Conservation (phyloP, 2,113 vertebrate genomes). For the Bagarius yarrelli region DNA sequence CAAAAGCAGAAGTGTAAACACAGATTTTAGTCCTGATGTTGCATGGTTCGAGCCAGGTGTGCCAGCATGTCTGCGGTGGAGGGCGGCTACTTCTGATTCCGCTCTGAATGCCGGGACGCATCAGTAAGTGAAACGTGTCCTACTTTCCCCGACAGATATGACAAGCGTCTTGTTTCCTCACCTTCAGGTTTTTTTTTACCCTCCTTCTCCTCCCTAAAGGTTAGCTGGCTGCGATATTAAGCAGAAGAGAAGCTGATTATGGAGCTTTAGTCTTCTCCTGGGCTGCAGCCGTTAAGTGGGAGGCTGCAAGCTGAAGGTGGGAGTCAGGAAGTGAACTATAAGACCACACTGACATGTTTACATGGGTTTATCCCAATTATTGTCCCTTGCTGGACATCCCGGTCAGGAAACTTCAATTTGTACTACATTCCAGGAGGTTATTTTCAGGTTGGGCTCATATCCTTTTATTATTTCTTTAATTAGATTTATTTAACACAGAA, state of each 20-base stretch:
- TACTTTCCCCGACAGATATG: conserved; percentile 49
- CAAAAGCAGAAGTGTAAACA: conserved; percentile 34
- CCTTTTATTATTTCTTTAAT: neutral
- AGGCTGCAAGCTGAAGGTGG: neutral
- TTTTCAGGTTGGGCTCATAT: neutral
- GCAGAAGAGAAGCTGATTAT: conserved; percentile 38
- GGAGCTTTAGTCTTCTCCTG: conserved; percentile 12
- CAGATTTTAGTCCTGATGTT: conserved; percentile 27
- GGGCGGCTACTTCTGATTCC: conserved; percentile 34
- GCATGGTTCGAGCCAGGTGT: conserved; percentile 26
- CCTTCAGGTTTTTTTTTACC: conserved; percentile 16
- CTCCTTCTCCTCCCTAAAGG: conserved; percentile 38
- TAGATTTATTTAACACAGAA: neutral
- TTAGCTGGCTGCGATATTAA: conserved; percentile 39
- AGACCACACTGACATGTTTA: conserved; percentile 34
- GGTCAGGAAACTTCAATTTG: neutral
- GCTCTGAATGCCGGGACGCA: conserved; percentile 31
- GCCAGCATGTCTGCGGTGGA: conserved; percentile 14
- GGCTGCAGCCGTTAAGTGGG: neutral
- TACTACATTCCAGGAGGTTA: neutral
- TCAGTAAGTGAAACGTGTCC: conserved; percentile 41
- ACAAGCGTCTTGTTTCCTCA: conserved; percentile 39
- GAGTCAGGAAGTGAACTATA: neutral
- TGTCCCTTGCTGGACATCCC: too few species aligned
- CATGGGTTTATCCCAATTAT: neutral